Conservation (phyloP, 1,140 invertebrate genomes). For the Cydia strobilella region DNA sequence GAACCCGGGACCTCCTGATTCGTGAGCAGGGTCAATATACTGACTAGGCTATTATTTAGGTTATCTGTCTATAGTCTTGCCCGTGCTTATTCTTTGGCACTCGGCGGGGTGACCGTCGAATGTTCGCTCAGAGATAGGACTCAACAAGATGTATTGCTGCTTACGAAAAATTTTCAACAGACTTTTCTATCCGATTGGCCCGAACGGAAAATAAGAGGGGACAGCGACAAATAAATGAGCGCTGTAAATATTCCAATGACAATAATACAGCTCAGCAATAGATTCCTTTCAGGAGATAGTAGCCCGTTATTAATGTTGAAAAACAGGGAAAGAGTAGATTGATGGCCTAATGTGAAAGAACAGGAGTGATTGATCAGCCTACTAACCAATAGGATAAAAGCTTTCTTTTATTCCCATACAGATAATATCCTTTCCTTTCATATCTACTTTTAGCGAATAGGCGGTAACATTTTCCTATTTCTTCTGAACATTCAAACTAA, state of each 20-base stretch:
- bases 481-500: slow-evolving; percentile 11
- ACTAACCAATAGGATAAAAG: slow-evolving; percentile 25
- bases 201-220: slow-evolving; percentile 78
- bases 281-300: slow-evolving; percentile 71
- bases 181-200: slow-evolving; percentile 74
- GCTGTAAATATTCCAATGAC: slow-evolving; percentile 78
- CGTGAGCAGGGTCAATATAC: too few relatives aligned
- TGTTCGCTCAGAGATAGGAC: slow-evolving; percentile 74
- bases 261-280: slow-evolving; percentile 80
- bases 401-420: slow-evolving; percentile 32
- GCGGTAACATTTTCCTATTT: slow-evolving; percentile 17
- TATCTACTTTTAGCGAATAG: slow-evolving; percentile 16
- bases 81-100: slow-evolving; percentile 52
- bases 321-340: slow-evolving; percentile 71
- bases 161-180: slow-evolving; percentile 79
- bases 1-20: too few relatives aligned
- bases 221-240: slow-evolving; percentile 75
- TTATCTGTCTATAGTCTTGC: slow-evolving; percentile 36
- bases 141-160: slow-evolving; percentile 77
- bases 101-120: slow-evolving; percentile 71
- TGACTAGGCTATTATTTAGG: too few relatives aligned
- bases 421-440: slow-evolving; percentile 28
- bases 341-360: slow-evolving; percentile 55
- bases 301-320: slow-evolving; percentile 74
- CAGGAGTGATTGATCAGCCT: slow-evolving; percentile 1